phyloP scores from a whole-genome alignment of 2,797 vertebrate species.

The Tachyglossus aculeatus region DNA sequence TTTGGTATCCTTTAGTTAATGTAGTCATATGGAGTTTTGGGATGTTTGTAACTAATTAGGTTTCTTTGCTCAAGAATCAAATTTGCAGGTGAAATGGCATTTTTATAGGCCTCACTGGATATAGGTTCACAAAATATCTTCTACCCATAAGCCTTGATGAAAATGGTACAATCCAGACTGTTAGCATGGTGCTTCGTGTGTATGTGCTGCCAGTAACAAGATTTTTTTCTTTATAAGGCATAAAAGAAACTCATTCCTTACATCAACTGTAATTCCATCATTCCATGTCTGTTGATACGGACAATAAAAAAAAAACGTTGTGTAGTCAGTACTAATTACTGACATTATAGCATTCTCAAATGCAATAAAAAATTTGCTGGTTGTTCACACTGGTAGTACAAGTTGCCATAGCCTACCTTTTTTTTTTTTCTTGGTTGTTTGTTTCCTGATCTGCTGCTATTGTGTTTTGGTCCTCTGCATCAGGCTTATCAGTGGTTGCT shows the following conservation, averaged over 20 bases:
- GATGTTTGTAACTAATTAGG: slow-evolving; percentile 60
- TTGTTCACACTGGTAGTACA: slow-evolving; percentile 86
- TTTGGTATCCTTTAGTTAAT: slow-evolving; percentile 67
- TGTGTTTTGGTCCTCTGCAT: background rate
- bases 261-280: slow-evolving; percentile 91
- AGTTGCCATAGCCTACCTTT: slow-evolving; percentile 77
- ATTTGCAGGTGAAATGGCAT: slow-evolving; percentile 56
- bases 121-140: slow-evolving; percentile 55
- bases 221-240: slow-evolving; percentile 79
- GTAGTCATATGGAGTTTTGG: slow-evolving; percentile 57
- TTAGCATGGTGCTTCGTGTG: slow-evolving; percentile 82
- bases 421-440: slow-evolving; percentile 30
- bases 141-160: slow-evolving; percentile 73
- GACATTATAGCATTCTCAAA: slow-evolving; percentile 94
- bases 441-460: slow-evolving; percentile 19
- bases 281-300: slow-evolving; percentile 91
- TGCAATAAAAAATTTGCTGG: slow-evolving; percentile 99
- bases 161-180: slow-evolving; percentile 78
- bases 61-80: slow-evolving; percentile 67
- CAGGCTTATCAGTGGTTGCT: slow-evolving; percentile 11
- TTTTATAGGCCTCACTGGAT: slow-evolving; percentile 56
- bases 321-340: slow-evolving; percentile 91
- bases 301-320: slow-evolving; percentile 88
- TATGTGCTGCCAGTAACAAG: slow-evolving; percentile 80
- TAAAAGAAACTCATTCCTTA: slow-evolving; percentile 89